Evolutionary conservation across 1,140 invertebrate genomes (phyloP).

Genomic region (Chironomus tepperi): DNA sequence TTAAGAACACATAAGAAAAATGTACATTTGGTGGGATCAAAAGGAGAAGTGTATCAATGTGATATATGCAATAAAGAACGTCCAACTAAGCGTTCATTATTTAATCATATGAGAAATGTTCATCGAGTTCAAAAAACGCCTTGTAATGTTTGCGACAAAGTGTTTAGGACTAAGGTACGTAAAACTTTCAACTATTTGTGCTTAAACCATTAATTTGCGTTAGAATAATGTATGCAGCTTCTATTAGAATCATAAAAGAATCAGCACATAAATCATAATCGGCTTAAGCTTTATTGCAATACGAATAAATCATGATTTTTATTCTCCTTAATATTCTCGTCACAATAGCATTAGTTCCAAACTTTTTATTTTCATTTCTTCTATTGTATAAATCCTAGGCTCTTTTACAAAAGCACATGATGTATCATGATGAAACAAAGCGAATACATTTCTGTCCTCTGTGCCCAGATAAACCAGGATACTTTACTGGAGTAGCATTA

Average conservation of each 20-base stretch:
- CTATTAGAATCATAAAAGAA: neutral
- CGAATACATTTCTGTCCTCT: neutral
- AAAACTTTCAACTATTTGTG: no score
- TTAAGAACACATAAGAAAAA: neutral
- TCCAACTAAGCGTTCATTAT: neutral
- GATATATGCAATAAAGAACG: neutral
- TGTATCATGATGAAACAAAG: constrained; percentile 1
- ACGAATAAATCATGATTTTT: no score
- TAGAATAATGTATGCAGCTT: neutral
- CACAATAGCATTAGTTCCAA: no score
- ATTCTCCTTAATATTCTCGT: no score
- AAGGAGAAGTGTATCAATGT: neutral
- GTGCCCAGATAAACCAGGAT: neutral
- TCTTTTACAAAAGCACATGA: constrained; percentile 9
- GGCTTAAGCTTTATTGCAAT: neutral
- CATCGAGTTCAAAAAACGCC: constrained; percentile 1
- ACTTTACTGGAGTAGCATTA: neutral
- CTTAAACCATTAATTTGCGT: neutral
- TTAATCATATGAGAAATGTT: constrained; percentile 12
- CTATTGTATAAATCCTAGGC: neutral
- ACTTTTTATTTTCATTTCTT: no score
- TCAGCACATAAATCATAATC: neutral
- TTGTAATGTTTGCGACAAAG: neutral
- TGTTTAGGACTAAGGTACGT: neutral
- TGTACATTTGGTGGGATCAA: neutral